Percentiles rank a stretch among this genome's conserved stretches.
phyloP scores from a whole-genome alignment of 1,140 invertebrate genomes.

The Seison nebaliae region DNA sequence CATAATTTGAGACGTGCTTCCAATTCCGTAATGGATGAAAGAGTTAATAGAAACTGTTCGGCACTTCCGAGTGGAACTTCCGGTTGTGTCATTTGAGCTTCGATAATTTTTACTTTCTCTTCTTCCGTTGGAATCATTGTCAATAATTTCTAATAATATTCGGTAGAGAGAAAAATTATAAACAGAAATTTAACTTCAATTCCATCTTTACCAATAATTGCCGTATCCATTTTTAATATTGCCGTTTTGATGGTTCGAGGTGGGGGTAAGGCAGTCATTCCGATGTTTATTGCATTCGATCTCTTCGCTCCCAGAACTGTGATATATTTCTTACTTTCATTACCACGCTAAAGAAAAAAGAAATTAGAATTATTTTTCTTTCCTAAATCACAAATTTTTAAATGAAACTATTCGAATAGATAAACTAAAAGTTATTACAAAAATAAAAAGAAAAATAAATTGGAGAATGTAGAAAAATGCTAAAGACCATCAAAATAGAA shows the following conservation, averaged over 20 bases:
- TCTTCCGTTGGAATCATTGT: slow-evolving; percentile 83
- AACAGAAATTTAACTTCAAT: slow-evolving; percentile 42
- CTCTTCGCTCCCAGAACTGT: slow-evolving; percentile 84
- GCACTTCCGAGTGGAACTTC: slow-evolving; percentile 80
- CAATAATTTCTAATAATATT: slow-evolving; percentile 48
- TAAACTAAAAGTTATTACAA: neutral
- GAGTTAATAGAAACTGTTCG: slow-evolving; percentile 79
- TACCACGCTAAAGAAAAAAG: slow-evolving; percentile 43
- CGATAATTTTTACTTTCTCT: slow-evolving; percentile 76
- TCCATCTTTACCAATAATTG: slow-evolving; percentile 85
- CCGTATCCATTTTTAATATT: slow-evolving; percentile 93
- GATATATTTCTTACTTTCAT: slow-evolving; percentile 71
- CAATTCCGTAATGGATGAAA: slow-evolving; percentile 78
- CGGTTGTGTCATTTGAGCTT: slow-evolving; percentile 67
- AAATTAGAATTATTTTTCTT: neutral
- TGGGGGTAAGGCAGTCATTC: slow-evolving; percentile 91
- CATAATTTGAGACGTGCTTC: slow-evolving; percentile 75
- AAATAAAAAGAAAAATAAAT: slow-evolving; percentile 3
- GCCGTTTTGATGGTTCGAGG: slow-evolving; percentile 77
- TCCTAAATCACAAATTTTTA: neutral
- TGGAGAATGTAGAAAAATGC: neutral
- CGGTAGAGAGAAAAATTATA: neutral
- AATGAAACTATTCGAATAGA: neutral
- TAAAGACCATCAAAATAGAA: neutral
- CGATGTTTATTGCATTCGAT: slow-evolving; percentile 96